A percentile compares a stretch with the other conserved stretches of the same genome.
These are phyloP conservation scores for Otus sunia DNA, from an alignment of 2,113 vertebrate genomes.

Conservation along the genomic window DNA sequence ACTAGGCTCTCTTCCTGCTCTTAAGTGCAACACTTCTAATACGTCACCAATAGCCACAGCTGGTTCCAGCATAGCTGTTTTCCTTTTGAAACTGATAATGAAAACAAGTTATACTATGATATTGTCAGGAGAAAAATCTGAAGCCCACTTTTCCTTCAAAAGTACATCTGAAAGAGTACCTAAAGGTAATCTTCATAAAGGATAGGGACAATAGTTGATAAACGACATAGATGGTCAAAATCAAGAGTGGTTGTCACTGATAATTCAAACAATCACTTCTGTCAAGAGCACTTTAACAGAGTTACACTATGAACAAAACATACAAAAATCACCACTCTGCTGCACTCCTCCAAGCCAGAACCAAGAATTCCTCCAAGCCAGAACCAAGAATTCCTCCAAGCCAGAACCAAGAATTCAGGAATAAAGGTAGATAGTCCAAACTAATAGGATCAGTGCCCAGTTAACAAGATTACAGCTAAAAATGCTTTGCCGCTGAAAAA, in stretches of 20 bases:
- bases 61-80: not conserved
- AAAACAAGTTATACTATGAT: not conserved
- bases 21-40: not conserved
- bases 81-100: not conserved
- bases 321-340: not conserved
- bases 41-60: not conserved
- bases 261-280: not conserved
- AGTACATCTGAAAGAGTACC: not conserved
- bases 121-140: not conserved
- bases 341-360: not conserved
- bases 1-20: not conserved
- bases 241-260: not conserved
- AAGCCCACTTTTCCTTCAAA: not conserved
- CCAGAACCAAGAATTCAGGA: not conserved
- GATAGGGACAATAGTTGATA: not conserved
- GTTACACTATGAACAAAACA: not conserved
- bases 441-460: slow-evolving; percentile 26
- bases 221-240: not conserved
- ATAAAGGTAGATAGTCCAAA: not conserved
- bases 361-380: too few species aligned
- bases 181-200: not conserved
- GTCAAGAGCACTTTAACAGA: not conserved
- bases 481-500: slow-evolving; percentile 39
- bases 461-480: slow-evolving; percentile 36
- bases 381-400: too few species aligned